Conservation (phyloP, 2,797 vertebrate species). For the Lepilemur ruficaudatus region DNA sequence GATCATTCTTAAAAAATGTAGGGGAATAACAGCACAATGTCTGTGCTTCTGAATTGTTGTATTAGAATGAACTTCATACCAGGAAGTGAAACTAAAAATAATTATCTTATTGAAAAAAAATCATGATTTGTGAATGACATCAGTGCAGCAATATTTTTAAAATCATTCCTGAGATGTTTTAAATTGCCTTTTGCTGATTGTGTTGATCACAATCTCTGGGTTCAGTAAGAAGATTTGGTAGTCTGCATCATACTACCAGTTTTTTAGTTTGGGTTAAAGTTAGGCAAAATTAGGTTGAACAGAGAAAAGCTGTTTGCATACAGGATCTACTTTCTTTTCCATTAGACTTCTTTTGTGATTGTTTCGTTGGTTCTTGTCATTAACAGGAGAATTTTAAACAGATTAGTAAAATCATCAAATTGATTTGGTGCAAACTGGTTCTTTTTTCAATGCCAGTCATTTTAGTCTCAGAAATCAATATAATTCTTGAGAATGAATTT, state of each 20-base stretch:
- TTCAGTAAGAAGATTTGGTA: neutral
- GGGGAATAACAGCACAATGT: neutral
- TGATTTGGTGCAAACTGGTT: neutral
- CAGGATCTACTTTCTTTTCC: neutral
- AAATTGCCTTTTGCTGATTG: neutral
- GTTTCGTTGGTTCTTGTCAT: neutral
- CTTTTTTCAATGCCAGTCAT: neutral
- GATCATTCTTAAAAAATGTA: neutral
- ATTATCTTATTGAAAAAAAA: neutral
- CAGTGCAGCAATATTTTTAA: neutral
- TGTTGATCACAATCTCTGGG: neutral
- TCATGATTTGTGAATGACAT: neutral
- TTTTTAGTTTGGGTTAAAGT: slow-evolving; percentile 28
- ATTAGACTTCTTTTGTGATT: neutral
- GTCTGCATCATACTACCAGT: neutral
- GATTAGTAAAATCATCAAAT: neutral
- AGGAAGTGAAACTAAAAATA: slow-evolving; percentile 33
- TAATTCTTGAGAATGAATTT: slow-evolving; percentile 28
- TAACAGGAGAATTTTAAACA: neutral
- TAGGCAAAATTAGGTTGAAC: neutral
- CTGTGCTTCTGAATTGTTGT: neutral
- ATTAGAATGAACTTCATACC: neutral
- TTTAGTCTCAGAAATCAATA: neutral
- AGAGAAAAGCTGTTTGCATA: neutral
- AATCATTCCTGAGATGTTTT: slow-evolving; percentile 19